Percentiles rank a stretch among this genome's conserved stretches.
These are phyloP conservation scores for Kryptolebias marmoratus DNA, from an alignment of 2,113 vertebrate species.

Conservation along the genomic window DNA sequence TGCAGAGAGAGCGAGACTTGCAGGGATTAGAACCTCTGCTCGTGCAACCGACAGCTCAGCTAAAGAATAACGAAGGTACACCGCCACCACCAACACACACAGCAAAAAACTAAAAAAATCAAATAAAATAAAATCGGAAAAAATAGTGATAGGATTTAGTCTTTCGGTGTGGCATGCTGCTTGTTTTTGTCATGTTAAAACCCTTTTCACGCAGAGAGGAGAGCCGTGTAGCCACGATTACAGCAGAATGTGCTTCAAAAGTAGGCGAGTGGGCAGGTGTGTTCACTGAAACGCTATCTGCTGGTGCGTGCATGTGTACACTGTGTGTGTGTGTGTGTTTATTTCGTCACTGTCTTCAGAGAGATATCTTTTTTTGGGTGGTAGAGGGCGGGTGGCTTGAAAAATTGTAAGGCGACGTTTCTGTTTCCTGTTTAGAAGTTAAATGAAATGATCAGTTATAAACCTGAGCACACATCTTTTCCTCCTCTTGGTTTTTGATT, in stretches of 20 bases:
- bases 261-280: conserved; percentile 57
- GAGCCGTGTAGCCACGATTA: conserved; percentile 47
- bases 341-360: conserved; percentile 80
- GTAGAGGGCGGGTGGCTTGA: conserved; percentile 55
- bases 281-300: conserved; percentile 55
- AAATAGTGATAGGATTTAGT: conserved; percentile 49
- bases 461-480: conserved; percentile 17
- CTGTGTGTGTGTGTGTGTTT: conserved; percentile 30
- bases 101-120: conserved; percentile 12
- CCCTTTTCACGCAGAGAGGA: conserved; percentile 35
- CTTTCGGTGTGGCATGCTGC: conserved; percentile 71
- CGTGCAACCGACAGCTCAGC: conserved; percentile 26
- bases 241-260: conserved; percentile 28
- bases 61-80: conserved; percentile 55
- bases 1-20: conserved; percentile 8
- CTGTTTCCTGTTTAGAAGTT: conserved; percentile 62
- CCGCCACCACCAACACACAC: conserved; percentile 47
- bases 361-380: conserved; percentile 57
- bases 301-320: conserved; percentile 17
- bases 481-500: too few relatives aligned
- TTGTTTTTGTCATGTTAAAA: conserved; percentile 46
- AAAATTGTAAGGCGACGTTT: conserved; percentile 51
- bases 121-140: conserved; percentile 42
- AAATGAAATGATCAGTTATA: conserved; percentile 33
- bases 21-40: conserved; percentile 42